Evolutionary conservation across 1,140 invertebrate species (phyloP).

Genomic region (Pseudomyrmex dendroicus): DNA sequence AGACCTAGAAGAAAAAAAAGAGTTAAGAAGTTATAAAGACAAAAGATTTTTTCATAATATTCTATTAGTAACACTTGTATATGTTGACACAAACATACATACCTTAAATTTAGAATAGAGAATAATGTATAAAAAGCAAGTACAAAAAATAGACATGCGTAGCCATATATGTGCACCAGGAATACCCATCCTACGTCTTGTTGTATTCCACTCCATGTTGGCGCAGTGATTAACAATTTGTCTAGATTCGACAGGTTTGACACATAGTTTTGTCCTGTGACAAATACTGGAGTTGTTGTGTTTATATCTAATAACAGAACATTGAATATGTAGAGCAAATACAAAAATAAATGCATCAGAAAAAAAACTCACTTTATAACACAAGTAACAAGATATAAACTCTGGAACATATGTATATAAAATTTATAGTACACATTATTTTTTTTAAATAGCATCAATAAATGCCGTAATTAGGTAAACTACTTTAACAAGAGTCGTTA

Average conservation of each 20-base stretch:
- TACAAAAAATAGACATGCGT: constrained; percentile 87
- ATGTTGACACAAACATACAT: constrained; percentile 63
- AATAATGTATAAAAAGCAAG: constrained; percentile 88
- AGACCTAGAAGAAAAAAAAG: constrained; percentile 82
- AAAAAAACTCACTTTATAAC: neutral
- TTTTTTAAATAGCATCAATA: neutral
- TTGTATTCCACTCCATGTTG: constrained; percentile 79
- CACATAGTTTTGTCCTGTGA: constrained; percentile 73
- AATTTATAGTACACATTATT: neutral
- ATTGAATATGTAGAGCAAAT: neutral
- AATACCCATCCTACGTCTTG: constrained; percentile 86
- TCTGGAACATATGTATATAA: neutral
- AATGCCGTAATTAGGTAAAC: neutral
- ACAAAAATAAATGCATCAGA: too few species aligned
- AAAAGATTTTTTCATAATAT: constrained; percentile 2
- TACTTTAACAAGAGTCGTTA: neutral
- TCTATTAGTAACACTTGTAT: neutral
- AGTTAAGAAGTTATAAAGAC: constrained; percentile 27
- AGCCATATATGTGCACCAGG: constrained; percentile 86
- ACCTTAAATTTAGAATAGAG: constrained; percentile 88
- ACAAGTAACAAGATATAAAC: constrained; percentile 25
- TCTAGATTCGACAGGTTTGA: constrained; percentile 75
- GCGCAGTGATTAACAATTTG: constrained; percentile 77
- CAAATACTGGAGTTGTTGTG: constrained; percentile 63
- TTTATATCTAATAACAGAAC: constrained; percentile 69